Evolutionary conservation across 2,797 vertebrate species (phyloP).

Genomic region (Melopsittacus undulatus): DNA sequence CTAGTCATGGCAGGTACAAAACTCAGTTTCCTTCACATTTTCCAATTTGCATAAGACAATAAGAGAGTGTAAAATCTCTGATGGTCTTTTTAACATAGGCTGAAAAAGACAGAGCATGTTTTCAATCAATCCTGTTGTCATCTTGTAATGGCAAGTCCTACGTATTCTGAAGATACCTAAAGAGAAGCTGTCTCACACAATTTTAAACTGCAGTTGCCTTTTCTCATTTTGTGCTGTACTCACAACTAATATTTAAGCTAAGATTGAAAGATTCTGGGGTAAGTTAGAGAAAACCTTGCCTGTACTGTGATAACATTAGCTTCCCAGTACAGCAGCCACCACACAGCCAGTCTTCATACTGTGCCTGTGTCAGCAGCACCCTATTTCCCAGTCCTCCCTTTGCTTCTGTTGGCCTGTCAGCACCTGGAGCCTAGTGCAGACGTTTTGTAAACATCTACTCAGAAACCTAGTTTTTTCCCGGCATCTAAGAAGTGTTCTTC

Average conservation of each 20-base stretch:
- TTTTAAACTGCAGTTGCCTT: background rate
- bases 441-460: background rate
- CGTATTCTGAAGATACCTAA: background rate
- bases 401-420: background rate
- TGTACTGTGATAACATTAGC: no score
- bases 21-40: background rate
- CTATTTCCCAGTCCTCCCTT: no score
- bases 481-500: background rate
- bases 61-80: background rate
- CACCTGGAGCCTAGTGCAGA: background rate
- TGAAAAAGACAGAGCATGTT: background rate
- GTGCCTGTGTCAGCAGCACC: rapidly evolving
- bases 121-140: background rate
- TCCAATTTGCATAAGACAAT: background rate
- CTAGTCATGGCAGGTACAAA: background rate
- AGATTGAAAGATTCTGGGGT: background rate
- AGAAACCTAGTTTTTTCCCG: background rate
- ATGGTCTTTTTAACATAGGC: background rate
- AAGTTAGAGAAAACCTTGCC: background rate
- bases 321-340: background rate
- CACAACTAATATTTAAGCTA: background rate
- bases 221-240: background rate
- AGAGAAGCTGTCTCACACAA: background rate
- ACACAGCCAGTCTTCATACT: background rate
- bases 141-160: background rate